A percentile compares a stretch with the other conserved stretches of the same genome.
Evolutionary conservation across 2,797 vertebrate species (phyloP).

Genomic region (Falco naumanni): DNA sequence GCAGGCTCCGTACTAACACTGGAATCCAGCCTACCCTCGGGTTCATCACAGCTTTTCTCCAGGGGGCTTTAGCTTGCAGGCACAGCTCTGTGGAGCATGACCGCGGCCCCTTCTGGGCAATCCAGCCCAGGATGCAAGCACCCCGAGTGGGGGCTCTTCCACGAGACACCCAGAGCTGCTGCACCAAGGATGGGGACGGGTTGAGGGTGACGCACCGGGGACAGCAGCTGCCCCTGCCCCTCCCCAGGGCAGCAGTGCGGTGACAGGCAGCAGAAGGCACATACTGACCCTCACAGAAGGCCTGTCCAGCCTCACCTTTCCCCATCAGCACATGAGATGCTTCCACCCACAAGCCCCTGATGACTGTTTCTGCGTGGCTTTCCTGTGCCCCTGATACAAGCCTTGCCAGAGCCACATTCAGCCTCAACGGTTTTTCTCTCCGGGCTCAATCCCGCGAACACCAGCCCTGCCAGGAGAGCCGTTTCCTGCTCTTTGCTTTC

Average conservation of each 20-base stretch:
- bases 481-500: neutral
- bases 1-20: neutral
- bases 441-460: fast-evolving
- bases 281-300: fast-evolving
- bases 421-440: neutral
- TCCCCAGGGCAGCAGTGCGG: neutral
- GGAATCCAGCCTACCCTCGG: too few species aligned
- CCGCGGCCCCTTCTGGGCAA: neutral
- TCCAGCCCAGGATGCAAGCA: neutral
- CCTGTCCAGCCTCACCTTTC: neutral
- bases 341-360: neutral
- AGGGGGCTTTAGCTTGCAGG: too few species aligned
- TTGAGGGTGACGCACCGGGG: fast-evolving
- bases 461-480: neutral
- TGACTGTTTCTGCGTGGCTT: neutral
- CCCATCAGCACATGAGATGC: fast-evolving
- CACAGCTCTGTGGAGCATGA: fast-evolving
- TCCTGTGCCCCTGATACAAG: neutral
- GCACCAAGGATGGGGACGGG: fast-evolving
- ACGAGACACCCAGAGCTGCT: neutral
- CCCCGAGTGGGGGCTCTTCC: fast-evolving
- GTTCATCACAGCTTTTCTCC: neutral
- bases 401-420: neutral
- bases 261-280: neutral
- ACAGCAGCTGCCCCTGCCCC: neutral